Conservation (phyloP, 2,797 vertebrate species). For the Loriculus beryllinus region DNA sequence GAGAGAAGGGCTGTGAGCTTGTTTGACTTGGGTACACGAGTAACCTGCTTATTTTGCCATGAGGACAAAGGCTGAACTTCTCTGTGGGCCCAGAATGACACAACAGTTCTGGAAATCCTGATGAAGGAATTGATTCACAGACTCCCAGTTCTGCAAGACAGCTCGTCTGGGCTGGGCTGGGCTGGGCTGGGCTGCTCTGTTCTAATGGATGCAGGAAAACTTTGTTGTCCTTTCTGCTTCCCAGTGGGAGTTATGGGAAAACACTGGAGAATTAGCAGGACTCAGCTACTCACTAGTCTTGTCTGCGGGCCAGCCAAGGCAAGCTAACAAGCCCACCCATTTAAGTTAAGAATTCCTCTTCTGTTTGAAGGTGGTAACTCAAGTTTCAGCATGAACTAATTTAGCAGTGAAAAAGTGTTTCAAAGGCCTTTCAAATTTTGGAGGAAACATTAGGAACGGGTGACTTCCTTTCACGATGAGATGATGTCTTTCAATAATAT, state of each 20-base stretch:
- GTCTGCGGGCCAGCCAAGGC: not conserved
- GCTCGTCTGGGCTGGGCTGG: not conserved
- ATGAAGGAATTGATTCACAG: conserved; percentile 52
- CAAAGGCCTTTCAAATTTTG: not conserved
- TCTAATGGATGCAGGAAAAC: conserved; percentile 2
- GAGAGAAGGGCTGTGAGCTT: conserved; percentile 14
- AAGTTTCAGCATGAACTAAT: not conserved
- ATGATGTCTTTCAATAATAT: not conserved
- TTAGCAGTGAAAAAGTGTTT: not conserved
- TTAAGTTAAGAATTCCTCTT: not conserved
- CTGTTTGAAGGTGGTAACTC: not conserved
- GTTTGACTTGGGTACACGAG: conserved; percentile 9
- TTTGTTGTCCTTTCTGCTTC: conserved; percentile 23
- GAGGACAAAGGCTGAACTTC: conserved; percentile 3
- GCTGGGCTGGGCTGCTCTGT: not conserved
- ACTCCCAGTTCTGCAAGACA: not conserved
- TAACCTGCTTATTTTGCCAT: not conserved
- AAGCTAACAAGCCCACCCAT: not conserved
- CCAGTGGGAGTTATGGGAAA: conserved; percentile 10
- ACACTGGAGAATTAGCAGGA: not conserved
- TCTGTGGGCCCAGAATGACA: conserved; percentile 3
- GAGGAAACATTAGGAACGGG: not conserved
- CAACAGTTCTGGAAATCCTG: not conserved
- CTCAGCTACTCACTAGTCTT: not conserved
- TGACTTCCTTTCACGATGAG: not conserved